Conservation (phyloP, 2,888 invertebrate species). For the Zaprionus lineosus region DNA sequence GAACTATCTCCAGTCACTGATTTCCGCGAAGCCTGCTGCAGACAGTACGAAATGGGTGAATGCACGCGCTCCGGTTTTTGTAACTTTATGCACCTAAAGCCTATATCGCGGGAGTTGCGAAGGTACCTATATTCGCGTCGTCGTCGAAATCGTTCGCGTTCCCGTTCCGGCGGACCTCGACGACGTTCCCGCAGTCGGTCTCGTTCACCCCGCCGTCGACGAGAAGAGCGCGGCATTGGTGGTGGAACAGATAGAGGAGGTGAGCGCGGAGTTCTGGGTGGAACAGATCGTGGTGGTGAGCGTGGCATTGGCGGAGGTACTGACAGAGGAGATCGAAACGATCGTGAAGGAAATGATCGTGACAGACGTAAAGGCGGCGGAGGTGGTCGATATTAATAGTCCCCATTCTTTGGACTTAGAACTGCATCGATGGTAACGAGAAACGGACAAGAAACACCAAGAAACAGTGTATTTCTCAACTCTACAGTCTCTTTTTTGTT, state of each 20-base stretch:
- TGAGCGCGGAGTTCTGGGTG: conserved; percentile 54
- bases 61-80: conserved; percentile 99
- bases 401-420: conserved; percentile 30
- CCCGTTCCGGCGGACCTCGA: conserved; percentile 78
- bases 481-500: conserved; percentile 39
- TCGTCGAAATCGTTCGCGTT: conserved; percentile 83
- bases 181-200: conserved; percentile 81
- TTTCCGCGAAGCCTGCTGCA: conserved; percentile 99
- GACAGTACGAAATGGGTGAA: conserved; percentile 99
- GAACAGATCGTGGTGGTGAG: conserved; percentile 63
- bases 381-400: conserved; percentile 57
- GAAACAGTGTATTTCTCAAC: conserved; percentile 49
- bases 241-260: conserved; percentile 64
- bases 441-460: conserved; percentile 46
- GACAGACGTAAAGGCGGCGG: conserved; percentile 69
- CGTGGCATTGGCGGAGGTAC: conserved; percentile 58
- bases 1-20: conserved; percentile 99
- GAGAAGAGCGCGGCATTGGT: conserved; percentile 62
- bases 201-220: conserved; percentile 63
- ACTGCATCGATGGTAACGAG: conserved; percentile 34
- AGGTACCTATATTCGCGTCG: conserved; percentile 91
- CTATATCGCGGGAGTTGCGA: conserved; percentile 96
- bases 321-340: conserved; percentile 48
- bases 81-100: conserved; percentile 99
- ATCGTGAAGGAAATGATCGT: conserved; percentile 52